Conservation (phyloP, 1,140 invertebrate genomes). For the Harpegnathos saltator region DNA sequence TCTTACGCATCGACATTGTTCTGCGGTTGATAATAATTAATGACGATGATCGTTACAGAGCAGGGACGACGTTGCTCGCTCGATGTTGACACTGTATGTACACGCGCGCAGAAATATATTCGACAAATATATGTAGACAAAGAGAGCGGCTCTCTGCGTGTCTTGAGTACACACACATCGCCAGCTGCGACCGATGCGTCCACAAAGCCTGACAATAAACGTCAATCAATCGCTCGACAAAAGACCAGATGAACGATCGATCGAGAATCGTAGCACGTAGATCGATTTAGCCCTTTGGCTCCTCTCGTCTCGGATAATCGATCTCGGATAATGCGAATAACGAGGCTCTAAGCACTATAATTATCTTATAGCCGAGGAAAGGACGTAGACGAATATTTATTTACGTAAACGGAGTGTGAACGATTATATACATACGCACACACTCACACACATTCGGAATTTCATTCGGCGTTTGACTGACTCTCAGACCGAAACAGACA, state of each 20-base stretch:
- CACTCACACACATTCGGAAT: no score
- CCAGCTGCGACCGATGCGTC: no score
- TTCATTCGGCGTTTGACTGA: no score
- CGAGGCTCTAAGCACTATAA: no score
- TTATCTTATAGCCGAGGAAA: no score
- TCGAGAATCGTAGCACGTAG: not conserved
- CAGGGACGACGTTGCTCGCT: slow-evolving; percentile 51
- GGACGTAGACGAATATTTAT: no score
- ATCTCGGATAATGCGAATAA: not conserved
- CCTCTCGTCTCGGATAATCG: slow-evolving; percentile 24
- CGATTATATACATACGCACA: no score
- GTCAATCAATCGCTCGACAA: slow-evolving; percentile 26
- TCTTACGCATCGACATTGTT: slow-evolving; percentile 20
- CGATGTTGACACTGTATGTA: slow-evolving; percentile 46
- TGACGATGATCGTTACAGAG: slow-evolving; percentile 38
- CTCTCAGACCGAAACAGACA: no score
- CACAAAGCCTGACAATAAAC: slow-evolving; percentile 52
- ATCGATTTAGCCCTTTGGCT: not conserved
- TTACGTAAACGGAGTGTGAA: no score
- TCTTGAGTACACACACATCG: slow-evolving; percentile 7
- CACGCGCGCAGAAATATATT: not conserved
- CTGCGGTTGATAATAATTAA: slow-evolving; percentile 44
- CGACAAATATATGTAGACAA: no score
- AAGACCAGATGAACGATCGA: not conserved
- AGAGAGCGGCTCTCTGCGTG: slow-evolving; percentile 2